These are phyloP conservation scores for Nothura maculosa DNA, from an alignment of 2,797 vertebrate genomes.

Conservation along the genomic window DNA sequence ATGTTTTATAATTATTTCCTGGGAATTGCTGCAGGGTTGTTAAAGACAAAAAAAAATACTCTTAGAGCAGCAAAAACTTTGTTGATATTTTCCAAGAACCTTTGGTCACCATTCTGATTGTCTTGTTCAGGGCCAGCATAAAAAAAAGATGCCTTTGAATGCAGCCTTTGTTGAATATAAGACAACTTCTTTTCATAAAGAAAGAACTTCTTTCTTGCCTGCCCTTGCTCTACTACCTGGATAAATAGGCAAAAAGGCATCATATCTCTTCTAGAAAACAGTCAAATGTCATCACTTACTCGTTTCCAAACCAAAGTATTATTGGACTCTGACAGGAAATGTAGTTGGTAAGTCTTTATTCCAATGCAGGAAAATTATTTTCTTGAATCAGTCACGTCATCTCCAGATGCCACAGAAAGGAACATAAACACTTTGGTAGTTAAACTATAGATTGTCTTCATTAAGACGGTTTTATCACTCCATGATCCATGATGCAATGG, in stretches of 20 bases:
- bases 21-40: not conserved
- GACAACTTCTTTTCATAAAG: not conserved
- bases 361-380: not conserved
- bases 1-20: not conserved
- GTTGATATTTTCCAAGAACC: not conserved
- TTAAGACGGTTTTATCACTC: not conserved
- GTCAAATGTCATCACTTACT: not conserved
- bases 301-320: not conserved
- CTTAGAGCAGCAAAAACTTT: not conserved
- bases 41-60: not conserved
- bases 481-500: not conserved
- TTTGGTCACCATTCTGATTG: not conserved
- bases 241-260: not conserved
- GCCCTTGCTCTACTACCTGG: not conserved
- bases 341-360: not conserved
- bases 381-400: not conserved
- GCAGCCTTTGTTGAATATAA: not conserved
- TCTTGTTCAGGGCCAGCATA: not conserved
- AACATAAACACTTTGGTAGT: not conserved
- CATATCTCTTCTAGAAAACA: not conserved
- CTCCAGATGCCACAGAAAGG: not conserved
- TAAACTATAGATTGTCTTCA: not conserved
- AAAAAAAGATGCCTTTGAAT: conserved; percentile 6
- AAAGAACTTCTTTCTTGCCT: not conserved
- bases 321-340: not conserved